phyloP scores from a whole-genome alignment of 1,140 invertebrate species.

The Cataglyphis hispanica region DNA sequence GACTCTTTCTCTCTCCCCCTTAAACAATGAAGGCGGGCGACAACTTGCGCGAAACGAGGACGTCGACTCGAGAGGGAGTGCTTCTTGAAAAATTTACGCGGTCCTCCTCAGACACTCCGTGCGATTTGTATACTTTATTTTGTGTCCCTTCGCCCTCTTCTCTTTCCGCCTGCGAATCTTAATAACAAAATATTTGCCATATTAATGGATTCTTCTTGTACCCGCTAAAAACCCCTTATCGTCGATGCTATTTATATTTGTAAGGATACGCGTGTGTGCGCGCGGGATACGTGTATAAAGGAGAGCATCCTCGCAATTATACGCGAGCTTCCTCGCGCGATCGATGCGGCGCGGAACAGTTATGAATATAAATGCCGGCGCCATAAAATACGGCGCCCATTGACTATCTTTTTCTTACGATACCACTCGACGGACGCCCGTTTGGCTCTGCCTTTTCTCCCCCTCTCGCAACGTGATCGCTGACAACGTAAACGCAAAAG shows the following conservation, averaged over 20 bases:
- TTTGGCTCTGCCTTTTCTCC: constrained; percentile 37
- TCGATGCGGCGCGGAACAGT: constrained; percentile 44
- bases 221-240: constrained; percentile 35
- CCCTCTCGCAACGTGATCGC: constrained; percentile 58
- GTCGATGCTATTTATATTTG: constrained; percentile 44
- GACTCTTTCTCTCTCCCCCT: background rate
- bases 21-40: constrained; percentile 10
- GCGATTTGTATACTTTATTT: constrained; percentile 60
- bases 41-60: constrained; percentile 24
- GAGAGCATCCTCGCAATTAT: constrained; percentile 24
- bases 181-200: constrained; percentile 61
- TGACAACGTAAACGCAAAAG: constrained; percentile 52
- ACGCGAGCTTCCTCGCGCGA: constrained; percentile 47
- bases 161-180: constrained; percentile 5
- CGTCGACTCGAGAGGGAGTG: constrained; percentile 8
- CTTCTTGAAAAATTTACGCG: constrained; percentile 45
- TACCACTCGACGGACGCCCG: constrained; percentile 36
- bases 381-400: constrained; percentile 70
- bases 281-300: background rate
- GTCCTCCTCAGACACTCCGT: constrained; percentile 30
- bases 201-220: constrained; percentile 60
- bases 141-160: background rate
- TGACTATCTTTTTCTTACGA: constrained; percentile 68
- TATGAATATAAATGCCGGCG: constrained; percentile 54
- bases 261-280: background rate